phyloP scores from a whole-genome alignment of 2,888 invertebrate genomes.

The Phrixothrix hirtus region DNA sequence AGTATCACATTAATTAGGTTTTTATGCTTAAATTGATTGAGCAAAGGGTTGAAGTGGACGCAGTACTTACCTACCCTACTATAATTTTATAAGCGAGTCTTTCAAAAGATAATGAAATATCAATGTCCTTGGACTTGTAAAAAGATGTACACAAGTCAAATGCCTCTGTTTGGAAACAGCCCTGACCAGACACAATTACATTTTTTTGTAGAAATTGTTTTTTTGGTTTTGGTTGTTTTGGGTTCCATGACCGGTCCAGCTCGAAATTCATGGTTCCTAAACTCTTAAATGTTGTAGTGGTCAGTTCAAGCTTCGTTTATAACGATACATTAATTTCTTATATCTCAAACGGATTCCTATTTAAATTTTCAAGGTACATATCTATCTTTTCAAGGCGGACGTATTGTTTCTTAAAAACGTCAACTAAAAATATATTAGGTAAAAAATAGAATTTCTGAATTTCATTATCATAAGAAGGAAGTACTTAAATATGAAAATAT shows the following conservation, averaged over 20 bases:
- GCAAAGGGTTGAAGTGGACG: conserved; percentile 2
- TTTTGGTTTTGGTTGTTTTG: conserved; percentile 35
- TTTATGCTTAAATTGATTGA: background rate
- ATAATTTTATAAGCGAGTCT: background rate
- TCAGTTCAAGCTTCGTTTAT: conserved; percentile 44
- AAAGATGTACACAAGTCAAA: conserved; percentile 15
- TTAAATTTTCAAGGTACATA: conserved; percentile 1
- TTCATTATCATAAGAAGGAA: conserved; percentile 8
- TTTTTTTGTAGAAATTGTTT: conserved; percentile 41
- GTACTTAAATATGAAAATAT: conserved; percentile 17
- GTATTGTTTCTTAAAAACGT: background rate
- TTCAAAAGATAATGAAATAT: conserved; percentile 1
- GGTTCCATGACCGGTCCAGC: conserved; percentile 49
- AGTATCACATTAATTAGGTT: conserved; percentile 1
- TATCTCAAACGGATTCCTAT: conserved; percentile 18
- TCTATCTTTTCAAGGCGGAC: conserved; percentile 2
- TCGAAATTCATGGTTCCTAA: conserved; percentile 49
- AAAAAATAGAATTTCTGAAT: background rate
- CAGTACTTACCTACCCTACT: conserved; percentile 23
- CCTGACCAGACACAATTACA: conserved; percentile 55
- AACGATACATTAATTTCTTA: no score
- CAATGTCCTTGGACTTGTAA: conserved; percentile 10
- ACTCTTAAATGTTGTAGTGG: conserved; percentile 54
- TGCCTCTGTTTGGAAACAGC: conserved; percentile 38
- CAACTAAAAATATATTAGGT: background rate